A percentile compares a stretch with the other conserved stretches of the same genome.
Evolutionary conservation across 1,140 invertebrate species (phyloP).

Genomic region (Anastatus disparis): DNA sequence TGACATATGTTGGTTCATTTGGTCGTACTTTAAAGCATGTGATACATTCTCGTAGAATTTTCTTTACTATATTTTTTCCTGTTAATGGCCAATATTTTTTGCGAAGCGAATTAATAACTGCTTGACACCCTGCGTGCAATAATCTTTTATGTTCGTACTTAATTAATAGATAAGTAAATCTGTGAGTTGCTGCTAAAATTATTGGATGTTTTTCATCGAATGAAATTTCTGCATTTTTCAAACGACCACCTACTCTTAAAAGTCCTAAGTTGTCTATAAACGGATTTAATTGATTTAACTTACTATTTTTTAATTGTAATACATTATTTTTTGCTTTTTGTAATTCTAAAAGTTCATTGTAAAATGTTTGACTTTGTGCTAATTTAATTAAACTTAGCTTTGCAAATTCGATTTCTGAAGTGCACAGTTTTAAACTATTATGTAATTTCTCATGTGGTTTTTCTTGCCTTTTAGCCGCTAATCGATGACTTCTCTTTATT

Average conservation of each 20-base stretch:
- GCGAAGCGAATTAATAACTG: too few species aligned
- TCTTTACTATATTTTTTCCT: background rate
- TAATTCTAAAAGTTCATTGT: background rate
- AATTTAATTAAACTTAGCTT: too few species aligned
- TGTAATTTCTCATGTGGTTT: too few species aligned
- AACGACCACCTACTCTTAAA: slow-evolving; percentile 45
- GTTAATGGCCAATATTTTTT: too few species aligned
- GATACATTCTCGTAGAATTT: background rate
- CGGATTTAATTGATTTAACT: slow-evolving; percentile 29
- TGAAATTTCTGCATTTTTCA: slow-evolving; percentile 38
- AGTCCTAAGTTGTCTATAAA: slow-evolving; percentile 41
- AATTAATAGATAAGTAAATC: background rate
- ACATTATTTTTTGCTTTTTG: background rate
- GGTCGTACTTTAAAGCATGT: background rate
- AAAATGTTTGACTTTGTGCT: background rate
- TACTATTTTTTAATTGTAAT: background rate
- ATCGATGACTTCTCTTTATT: background rate
- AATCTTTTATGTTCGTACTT: too few species aligned
- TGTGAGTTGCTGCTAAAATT: slow-evolving; percentile 33
- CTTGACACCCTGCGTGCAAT: too few species aligned
- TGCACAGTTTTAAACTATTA: background rate
- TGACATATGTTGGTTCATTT: background rate
- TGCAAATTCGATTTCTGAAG: too few species aligned
- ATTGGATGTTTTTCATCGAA: slow-evolving; percentile 45
- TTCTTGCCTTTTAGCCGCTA: too few species aligned